Conservation (phyloP, 1,140 invertebrate genomes). For the Drosophila sproati region DNA sequence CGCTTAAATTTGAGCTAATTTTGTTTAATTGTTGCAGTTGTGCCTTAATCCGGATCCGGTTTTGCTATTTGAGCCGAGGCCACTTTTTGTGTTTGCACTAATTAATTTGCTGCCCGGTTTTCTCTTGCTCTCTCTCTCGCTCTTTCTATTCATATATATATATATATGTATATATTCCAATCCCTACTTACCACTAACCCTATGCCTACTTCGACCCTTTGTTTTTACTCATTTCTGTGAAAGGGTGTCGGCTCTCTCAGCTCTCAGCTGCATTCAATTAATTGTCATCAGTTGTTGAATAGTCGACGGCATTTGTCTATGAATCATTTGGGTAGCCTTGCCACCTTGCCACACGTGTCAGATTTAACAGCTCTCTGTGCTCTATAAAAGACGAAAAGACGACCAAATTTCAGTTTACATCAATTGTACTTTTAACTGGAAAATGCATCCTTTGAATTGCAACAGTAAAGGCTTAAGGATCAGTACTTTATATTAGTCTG, state of each 20-base stretch:
- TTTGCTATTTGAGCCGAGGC: constrained; percentile 31
- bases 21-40: constrained; percentile 80
- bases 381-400: not conserved
- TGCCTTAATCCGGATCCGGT: constrained; percentile 36
- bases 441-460: not conserved
- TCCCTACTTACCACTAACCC: not conserved
- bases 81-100: constrained; percentile 76
- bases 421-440: constrained; percentile 10
- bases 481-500: too few relatives aligned
- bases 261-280: constrained; percentile 56
- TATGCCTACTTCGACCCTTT: constrained; percentile 14
- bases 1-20: constrained; percentile 83
- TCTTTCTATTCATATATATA: not conserved
- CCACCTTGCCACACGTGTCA: constrained; percentile 31
- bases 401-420: not conserved
- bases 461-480: not conserved
- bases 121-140: not conserved
- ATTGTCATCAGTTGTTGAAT: constrained; percentile 61
- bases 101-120: constrained; percentile 46
- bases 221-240: constrained; percentile 26
- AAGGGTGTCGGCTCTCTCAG: constrained; percentile 62
- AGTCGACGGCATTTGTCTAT: constrained; percentile 43
- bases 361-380: constrained; percentile 26
- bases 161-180: not conserved
- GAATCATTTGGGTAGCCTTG: not conserved